phyloP scores from a whole-genome alignment of 2,797 vertebrate genomes.

The Varecia variegata region DNA sequence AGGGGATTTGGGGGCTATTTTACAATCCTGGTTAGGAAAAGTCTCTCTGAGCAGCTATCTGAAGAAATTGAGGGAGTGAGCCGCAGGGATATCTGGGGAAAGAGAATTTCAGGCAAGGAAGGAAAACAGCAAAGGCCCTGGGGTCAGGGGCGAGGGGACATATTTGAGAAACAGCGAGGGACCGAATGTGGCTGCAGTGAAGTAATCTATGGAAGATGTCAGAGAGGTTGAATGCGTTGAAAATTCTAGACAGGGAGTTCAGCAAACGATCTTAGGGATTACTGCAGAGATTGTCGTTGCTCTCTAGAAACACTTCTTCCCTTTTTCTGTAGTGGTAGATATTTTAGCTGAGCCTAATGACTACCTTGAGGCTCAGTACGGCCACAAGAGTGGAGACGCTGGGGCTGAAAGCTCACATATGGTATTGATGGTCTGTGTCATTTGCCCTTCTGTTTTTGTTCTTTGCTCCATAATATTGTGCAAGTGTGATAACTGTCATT shows the following conservation, averaged over 20 bases:
- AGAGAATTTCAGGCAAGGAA: background rate
- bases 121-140: background rate
- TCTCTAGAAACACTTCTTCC: background rate
- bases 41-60: background rate
- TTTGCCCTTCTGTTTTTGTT: background rate
- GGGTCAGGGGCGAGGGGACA: accelerated
- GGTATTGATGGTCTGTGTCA: no score
- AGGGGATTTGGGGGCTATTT: background rate
- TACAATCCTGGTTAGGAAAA: background rate
- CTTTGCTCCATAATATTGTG: no score
- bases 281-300: background rate
- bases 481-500: background rate
- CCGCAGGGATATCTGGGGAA: background rate
- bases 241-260: background rate
- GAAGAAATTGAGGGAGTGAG: background rate
- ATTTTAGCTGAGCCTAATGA: background rate
- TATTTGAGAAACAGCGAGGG: background rate
- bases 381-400: accelerated
- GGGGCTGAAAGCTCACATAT: background rate
- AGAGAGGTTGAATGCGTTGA: background rate
- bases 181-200: background rate
- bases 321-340: background rate
- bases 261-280: background rate
- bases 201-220: background rate
- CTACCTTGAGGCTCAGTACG: background rate